These are phyloP conservation scores for Catharus minimus DNA, from an alignment of 2,113 vertebrate genomes.

Conservation along the genomic window DNA sequence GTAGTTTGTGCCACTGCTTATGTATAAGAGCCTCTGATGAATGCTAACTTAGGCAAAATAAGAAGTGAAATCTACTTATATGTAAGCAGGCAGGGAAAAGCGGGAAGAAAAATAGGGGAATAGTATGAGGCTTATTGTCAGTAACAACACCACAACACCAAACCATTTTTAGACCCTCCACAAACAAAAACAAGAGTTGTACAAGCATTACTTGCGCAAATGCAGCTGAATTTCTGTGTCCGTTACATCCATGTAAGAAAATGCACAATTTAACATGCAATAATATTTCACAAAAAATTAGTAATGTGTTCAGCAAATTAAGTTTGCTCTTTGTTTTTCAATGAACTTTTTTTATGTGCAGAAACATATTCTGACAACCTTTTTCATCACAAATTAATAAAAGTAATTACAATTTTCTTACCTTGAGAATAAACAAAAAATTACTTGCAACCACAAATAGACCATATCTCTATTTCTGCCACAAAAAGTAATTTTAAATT, in stretches of 20 bases:
- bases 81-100: background rate
- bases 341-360: background rate
- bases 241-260: background rate
- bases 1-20: background rate
- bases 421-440: slow-evolving; percentile 13
- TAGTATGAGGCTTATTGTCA: background rate
- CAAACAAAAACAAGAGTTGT: background rate
- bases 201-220: background rate
- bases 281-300: background rate
- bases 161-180: background rate
- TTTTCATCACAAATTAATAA: slow-evolving; percentile 30
- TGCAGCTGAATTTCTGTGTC: background rate
- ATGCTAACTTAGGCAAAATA: background rate
- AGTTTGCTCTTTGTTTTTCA: slow-evolving; percentile 1
- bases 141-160: background rate
- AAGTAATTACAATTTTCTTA: background rate
- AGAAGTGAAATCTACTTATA: background rate
- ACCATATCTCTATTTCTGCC: background rate
- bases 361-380: background rate
- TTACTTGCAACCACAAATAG: slow-evolving; percentile 1
- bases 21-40: background rate
- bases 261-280: background rate
- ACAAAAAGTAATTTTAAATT: slow-evolving; percentile 28
- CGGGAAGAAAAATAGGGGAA: background rate
- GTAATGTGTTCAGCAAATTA: background rate